Evolutionary conservation across 2,888 invertebrate species (phyloP), one percentile per base, ranked within the genome.

Genomic region (Anoplius nigerrimus): DNA sequence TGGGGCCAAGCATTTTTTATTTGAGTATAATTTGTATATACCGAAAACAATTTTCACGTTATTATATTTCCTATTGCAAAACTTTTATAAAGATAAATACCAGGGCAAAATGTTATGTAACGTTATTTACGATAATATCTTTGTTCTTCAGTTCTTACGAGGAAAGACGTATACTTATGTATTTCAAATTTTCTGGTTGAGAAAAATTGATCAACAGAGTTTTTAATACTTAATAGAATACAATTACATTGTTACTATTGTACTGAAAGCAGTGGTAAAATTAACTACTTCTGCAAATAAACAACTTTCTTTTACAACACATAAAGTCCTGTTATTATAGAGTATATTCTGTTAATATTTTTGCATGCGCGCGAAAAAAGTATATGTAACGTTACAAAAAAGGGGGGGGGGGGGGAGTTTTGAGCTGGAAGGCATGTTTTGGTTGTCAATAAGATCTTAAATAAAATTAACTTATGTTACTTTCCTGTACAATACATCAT

Each of bases 281-380:
- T 70, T 27, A 62, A 72, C 65, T 20, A 69, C 58, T 75, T 75
- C 55, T 75, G 48, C 48, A 48, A 70, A n/a, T 18, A 62, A 57
- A 42, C 62, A 45, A 62, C 66, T 62, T 66, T 54, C 18, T 54
- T 42, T 54, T 61, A 61, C 34, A 34, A 34, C 8, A 46, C 66
- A 57, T 53, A 16, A 63, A 62, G 34, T 16, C 43, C 20, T 22
- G n/a, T 48, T 48, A 15, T 58, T 58, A 34, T 24, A n/a, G 46
- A 58, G 16, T 48, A 27, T 48, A 60, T 52, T 52, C 22, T 20
- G 21, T 52, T 84, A 70, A 56, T 83, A 87, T 63, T 87, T 82
- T 77, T 91, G 91, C 15, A 27, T 21, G 21, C 20, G 15, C 21
- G 15, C 43, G 4, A 43, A 24, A 22, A 1, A 43, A 43, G n/a